Percentiles rank a stretch among this genome's conserved stretches.
These are phyloP conservation scores for Oxytorus armatus DNA, from an alignment of 2,888 invertebrate genomes.

Conservation along the genomic window DNA sequence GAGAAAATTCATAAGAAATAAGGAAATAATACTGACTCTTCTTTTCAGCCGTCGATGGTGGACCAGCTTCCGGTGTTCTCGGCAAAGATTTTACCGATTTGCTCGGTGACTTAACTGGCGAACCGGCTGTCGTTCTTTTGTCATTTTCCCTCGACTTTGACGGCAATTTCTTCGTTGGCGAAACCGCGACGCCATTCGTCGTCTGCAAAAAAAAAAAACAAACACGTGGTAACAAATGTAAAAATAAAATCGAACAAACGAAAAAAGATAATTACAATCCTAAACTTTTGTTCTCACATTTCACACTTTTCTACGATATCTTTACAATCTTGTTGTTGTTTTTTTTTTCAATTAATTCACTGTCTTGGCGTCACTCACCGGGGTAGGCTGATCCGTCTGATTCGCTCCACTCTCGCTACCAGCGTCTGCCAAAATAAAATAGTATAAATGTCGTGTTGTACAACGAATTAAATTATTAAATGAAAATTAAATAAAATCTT, in stretches of 20 bases:
- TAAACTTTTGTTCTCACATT: neutral
- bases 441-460: slow-evolving; percentile 43
- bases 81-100: slow-evolving; percentile 86
- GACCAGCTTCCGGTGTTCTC: slow-evolving; percentile 90
- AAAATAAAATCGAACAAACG: neutral
- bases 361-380: slow-evolving; percentile 85
- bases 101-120: slow-evolving; percentile 86
- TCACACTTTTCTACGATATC: too few relatives aligned
- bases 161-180: slow-evolving; percentile 89
- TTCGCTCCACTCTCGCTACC: slow-evolving; percentile 94
- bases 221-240: slow-evolving; percentile 2
- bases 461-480: neutral
- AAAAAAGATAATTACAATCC: neutral
- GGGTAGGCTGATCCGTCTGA: slow-evolving; percentile 91
- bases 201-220: slow-evolving; percentile 56
- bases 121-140: slow-evolving; percentile 83
- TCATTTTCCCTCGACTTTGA: slow-evolving; percentile 85
- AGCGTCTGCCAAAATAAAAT: slow-evolving; percentile 88
- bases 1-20: slow-evolving; percentile 17
- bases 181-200: slow-evolving; percentile 89
- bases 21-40: slow-evolving; percentile 87
- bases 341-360: slow-evolving; percentile 33
- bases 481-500: neutral
- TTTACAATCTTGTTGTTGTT: too few relatives aligned
- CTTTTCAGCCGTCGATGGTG: slow-evolving; percentile 86